Base-by-base conservation (phyloP, 2,797 vertebrate genomes). In the Smutsia temminckii region DNA sequence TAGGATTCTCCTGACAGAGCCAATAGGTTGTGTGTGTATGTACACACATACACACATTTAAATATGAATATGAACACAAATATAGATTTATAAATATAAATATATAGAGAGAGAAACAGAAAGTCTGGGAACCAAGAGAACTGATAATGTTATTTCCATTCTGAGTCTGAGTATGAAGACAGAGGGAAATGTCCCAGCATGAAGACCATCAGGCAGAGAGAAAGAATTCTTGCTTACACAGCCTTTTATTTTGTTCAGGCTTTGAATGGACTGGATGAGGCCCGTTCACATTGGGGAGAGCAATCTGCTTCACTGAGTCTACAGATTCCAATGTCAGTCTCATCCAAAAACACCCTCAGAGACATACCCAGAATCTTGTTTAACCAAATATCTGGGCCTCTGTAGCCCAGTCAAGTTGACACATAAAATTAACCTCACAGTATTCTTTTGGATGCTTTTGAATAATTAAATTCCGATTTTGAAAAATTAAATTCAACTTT, bases 351-450 rank as follows among this genome's bases (percentile, higher is more conserved):
- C 49, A 25, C 29, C 51, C 23, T 42, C 8, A 53, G 2, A 63
- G 17, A 46, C 9, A 64, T 2, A 12, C 0, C 4, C 6, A 25
- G 25, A 51, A 34, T 25, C 40, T 68, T 27, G 0, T 49, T n/a
- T 10, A 64, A 40, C 46, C 14, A 51, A 49, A 29, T 40, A 29
- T 25, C 34, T 18, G 40, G 27, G 32, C 20, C 12, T 53, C 49
- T 78, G 32, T 1, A 7, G 8, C 9, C 23, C 69, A 25, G 3
- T 9, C 3, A 9, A 18, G 1, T 0, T 25, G 5, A 10, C 29
- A 59, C 4, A 59, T n/a, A 72, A 34, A 78, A 55, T 40, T 59
- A 25, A 93, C n/a, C 29, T 27, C 17, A 34, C 0, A 0, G 9
- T n/a, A 18, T 12, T 49, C 3, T 6, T 93, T 42, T 49, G 34